These are phyloP conservation scores for Melanostoma mellinum DNA, from an alignment of 2,888 invertebrate genomes.

Conservation along the genomic window DNA sequence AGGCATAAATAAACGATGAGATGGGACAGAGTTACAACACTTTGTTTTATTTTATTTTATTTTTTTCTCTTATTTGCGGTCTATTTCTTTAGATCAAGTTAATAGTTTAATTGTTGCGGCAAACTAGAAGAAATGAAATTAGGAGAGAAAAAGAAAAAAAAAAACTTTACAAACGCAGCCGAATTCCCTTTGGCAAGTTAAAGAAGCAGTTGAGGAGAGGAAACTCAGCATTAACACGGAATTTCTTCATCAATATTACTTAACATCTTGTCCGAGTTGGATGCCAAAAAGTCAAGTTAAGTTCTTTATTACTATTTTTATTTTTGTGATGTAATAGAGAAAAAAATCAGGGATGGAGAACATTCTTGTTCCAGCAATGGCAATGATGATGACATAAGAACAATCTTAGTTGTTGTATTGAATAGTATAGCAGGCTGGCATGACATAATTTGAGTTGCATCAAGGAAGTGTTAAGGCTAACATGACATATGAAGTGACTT, in stretches of 20 bases:
- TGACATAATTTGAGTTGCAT: constrained; percentile 36
- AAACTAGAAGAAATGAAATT: neutral
- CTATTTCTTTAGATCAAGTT: constrained; percentile 69
- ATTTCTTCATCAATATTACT: constrained; percentile 70
- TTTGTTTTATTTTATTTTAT: neutral
- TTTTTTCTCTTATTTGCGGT: constrained; percentile 52
- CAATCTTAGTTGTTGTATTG: neutral
- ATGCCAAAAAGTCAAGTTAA: constrained; percentile 40
- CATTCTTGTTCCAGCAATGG: constrained; percentile 2
- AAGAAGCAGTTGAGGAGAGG: constrained; percentile 24
- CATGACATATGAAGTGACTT: constrained; percentile 27
- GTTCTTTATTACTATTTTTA: neutral
- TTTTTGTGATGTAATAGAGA: constrained; percentile 18
- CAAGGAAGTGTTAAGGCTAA: constrained; percentile 34
- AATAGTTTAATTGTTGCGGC: constrained; percentile 65
- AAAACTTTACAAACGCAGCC: neutral
- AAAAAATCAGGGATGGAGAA: neutral
- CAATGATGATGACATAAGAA: constrained; percentile 20
- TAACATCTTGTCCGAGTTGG: constrained; percentile 24
- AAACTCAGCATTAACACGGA: constrained; percentile 64
- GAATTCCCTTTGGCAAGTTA: neutral
- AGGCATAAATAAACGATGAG: neutral
- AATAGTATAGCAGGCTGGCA: constrained; percentile 1
- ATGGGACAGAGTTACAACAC: constrained; percentile 52
- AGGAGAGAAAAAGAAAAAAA: neutral